Conservation (phyloP, 1,140 invertebrate species). For the Dryas iulia region DNA sequence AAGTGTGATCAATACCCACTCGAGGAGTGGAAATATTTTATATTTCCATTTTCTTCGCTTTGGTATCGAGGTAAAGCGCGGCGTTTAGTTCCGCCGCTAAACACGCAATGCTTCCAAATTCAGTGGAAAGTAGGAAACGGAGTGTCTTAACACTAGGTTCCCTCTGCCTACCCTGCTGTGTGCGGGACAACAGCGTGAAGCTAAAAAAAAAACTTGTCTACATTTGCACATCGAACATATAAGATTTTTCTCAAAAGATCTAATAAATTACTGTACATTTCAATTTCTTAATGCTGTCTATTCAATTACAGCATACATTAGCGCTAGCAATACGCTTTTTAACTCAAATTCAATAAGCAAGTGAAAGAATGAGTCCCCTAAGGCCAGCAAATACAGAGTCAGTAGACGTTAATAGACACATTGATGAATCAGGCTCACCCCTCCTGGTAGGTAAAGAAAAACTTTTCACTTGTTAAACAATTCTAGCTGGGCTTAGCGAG, state of each 20-base stretch:
- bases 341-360: slow-evolving; percentile 41
- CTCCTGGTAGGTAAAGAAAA: slow-evolving; percentile 39
- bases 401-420: slow-evolving; percentile 60
- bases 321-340: slow-evolving; percentile 21
- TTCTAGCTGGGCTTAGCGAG: neutral
- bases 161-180: too few relatives aligned
- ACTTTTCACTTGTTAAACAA: slow-evolving; percentile 54
- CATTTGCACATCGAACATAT: too few relatives aligned
- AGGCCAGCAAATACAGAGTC: slow-evolving; percentile 26
- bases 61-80: too few relatives aligned
- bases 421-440: slow-evolving; percentile 56
- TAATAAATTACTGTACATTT: neutral
- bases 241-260: neutral
- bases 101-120: too few relatives aligned
- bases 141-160: too few relatives aligned
- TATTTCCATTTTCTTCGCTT: too few relatives aligned
- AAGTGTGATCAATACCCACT: too few relatives aligned
- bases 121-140: too few relatives aligned
- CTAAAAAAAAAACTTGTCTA: too few relatives aligned
- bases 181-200: too few relatives aligned
- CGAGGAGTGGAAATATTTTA: too few relatives aligned
- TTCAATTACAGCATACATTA: slow-evolving; percentile 33
- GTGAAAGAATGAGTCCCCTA: slow-evolving; percentile 67
- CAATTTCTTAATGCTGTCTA: slow-evolving; percentile 5
- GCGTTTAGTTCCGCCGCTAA: too few relatives aligned